Evolutionary conservation across 1,140 invertebrate genomes (phyloP), one percentile per base, ranked within the genome.

Genomic region (Hycleus cichorii): DNA sequence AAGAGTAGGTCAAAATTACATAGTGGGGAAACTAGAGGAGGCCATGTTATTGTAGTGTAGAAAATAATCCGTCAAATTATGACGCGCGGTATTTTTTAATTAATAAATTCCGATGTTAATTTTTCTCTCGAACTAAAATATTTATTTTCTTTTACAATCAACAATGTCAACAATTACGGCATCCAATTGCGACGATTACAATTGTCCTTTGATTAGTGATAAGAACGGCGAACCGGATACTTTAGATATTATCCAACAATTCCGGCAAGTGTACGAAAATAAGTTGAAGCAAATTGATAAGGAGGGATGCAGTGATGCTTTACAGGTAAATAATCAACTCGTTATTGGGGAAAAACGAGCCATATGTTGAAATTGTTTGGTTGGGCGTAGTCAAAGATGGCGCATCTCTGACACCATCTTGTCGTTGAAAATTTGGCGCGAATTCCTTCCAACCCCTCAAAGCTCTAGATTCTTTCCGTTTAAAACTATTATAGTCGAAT

Each of bases 251-350:
- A 64, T 68, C 42, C 40, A 63, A 39, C 32, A 60, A 38, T 68
- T 70, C 51, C 52, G 55, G 3, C 39, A 57, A 56, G 38, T 67
- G 8, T 70, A 70, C 52, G 64, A 70, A 42, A 49, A 58, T 18
- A 70, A 70, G 52, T 57, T 70, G 58, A 57, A 40, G 8, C 45
- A 63, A 44, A 62, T 69, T 7, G 66, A 68, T 43, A 47, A 53
- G 6, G 49, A 55, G 26, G 65, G 60, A 39, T 53, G 58, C 25
- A 59, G 63, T 25, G 62, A 65, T 49, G 63, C 59, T 26, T 26
- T 63, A 27, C 52, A 66, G 67, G 62, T 68, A 51, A 10, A 25
- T 24, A 3, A 18, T 24, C 2, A 50, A 50, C 1, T 42, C 18
- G 18, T n/a, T 32, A 4, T 5, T 32, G 4, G 4, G 3, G 3